Percentiles rank a stretch among this genome's conserved stretches.
phyloP scores from a whole-genome alignment of 2,888 invertebrate genomes.

The Acanthococcus lagerstroemiae region DNA sequence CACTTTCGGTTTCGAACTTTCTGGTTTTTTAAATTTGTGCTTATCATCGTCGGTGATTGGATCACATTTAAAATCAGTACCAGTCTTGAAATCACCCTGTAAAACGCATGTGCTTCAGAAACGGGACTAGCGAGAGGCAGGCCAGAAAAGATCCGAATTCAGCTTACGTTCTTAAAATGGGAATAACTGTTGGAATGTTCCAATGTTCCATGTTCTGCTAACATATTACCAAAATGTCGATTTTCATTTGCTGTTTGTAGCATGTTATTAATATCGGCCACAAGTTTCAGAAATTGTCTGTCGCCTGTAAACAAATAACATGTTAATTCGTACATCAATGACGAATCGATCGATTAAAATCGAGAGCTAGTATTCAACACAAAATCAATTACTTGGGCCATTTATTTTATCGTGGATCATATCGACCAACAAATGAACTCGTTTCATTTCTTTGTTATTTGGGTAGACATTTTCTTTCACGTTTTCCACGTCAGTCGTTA shows the following conservation, averaged over 20 bases:
- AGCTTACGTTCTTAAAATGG: background rate
- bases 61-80: background rate
- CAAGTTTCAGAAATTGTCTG: constrained; percentile 3
- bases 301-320: background rate
- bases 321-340: background rate
- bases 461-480: background rate
- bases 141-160: too few species aligned
- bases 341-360: background rate
- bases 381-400: background rate
- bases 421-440: constrained; percentile 8
- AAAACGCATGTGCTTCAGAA: background rate
- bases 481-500: background rate
- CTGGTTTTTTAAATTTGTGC: background rate
- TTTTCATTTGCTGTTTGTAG: background rate
- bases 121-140: background rate
- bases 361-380: background rate
- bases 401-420: constrained; percentile 5
- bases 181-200: too few species aligned
- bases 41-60: background rate
- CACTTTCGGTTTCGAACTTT: background rate
- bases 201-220: too few species aligned
- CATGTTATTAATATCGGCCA: constrained; percentile 6
- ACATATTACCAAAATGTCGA: too few species aligned
- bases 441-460: background rate
- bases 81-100: background rate